Conservation (phyloP, 2,797 vertebrate species). For the Acanthis flammea region DNA sequence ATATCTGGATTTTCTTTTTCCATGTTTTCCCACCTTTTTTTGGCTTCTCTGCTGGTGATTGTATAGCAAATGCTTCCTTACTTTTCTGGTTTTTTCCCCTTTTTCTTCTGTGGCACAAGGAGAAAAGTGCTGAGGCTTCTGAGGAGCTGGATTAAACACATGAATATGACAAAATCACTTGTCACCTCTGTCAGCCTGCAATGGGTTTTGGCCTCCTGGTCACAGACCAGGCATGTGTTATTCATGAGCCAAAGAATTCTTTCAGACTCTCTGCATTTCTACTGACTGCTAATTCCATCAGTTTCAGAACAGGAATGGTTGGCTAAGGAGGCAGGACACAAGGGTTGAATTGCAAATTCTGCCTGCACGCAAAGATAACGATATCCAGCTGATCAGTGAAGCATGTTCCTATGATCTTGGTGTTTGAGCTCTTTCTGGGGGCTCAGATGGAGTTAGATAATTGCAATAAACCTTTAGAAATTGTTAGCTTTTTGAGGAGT, state of each 20-base stretch:
- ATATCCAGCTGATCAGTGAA: background rate
- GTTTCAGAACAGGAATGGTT: background rate
- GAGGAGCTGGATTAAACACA: background rate
- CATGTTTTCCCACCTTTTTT: background rate
- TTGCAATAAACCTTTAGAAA: background rate
- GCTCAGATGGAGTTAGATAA: background rate
- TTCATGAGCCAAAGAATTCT: constrained; percentile 26
- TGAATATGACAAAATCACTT: constrained; percentile 1
- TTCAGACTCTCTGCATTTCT: background rate
- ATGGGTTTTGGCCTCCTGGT: constrained; percentile 29
- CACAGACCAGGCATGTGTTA: constrained; percentile 9
- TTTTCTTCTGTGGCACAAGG: background rate
- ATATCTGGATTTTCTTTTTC: background rate
- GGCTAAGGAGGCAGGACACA: background rate
- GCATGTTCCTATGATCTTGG: background rate
- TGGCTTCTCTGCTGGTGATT: background rate
- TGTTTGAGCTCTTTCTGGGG: background rate
- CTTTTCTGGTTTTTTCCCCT: background rate
- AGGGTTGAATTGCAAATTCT: background rate
- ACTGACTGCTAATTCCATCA: background rate
- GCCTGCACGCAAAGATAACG: background rate
- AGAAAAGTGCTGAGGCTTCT: background rate
- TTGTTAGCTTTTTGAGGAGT: background rate
- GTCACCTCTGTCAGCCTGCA: constrained; percentile 26
- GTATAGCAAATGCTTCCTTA: background rate